Conservation (phyloP, 2,888 invertebrate species). For the Synergus itoensis region DNA sequence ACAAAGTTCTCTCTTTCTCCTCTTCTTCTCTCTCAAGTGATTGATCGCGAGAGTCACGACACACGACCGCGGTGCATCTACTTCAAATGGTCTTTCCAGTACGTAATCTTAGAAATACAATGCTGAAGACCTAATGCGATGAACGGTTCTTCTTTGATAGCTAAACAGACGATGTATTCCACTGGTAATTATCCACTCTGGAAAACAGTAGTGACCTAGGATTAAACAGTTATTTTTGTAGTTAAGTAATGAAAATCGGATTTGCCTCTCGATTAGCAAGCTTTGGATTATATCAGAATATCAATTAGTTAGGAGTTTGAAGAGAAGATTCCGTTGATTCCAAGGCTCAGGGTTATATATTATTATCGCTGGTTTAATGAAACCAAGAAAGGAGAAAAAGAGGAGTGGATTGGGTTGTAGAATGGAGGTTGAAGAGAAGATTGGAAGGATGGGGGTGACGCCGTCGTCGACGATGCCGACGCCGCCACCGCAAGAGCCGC, state of each 20-base stretch:
- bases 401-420: constrained; percentile 47
- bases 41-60: constrained; percentile 63
- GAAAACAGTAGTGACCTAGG: background rate
- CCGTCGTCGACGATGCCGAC: constrained; percentile 45
- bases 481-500: constrained; percentile 57
- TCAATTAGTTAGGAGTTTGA: no score
- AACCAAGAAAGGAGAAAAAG: constrained; percentile 48
- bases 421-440: constrained; percentile 50
- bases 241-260: background rate
- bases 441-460: constrained; percentile 53
- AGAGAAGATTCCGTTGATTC: constrained; percentile 10
- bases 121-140: constrained; percentile 49
- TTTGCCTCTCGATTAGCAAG: no score
- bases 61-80: constrained; percentile 57
- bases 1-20: constrained; percentile 56
- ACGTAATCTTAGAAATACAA: constrained; percentile 47
- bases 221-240: background rate
- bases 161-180: background rate
- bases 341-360: constrained; percentile 50
- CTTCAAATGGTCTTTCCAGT: constrained; percentile 55
- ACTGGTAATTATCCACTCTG: background rate
- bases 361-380: constrained; percentile 57
- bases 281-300: background rate
- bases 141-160: background rate
- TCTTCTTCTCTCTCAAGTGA: constrained; percentile 61